phyloP scores from a whole-genome alignment of 2,888 invertebrate genomes.

The Antitype chi region DNA sequence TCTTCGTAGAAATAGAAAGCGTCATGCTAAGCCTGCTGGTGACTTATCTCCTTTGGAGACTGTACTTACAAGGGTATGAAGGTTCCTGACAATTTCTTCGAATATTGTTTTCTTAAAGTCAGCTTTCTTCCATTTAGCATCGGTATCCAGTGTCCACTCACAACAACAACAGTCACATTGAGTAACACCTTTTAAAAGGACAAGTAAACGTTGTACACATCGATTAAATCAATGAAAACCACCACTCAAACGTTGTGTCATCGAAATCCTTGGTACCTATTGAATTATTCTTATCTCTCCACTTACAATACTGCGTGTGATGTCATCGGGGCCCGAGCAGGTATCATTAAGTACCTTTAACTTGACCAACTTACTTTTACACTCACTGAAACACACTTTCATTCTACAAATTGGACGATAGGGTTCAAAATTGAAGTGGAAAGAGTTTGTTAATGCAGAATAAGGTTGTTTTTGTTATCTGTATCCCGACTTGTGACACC shows the following conservation, averaged over 20 bases:
- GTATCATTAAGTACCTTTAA: constrained; percentile 83
- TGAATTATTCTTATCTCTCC: constrained; percentile 81
- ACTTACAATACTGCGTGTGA: constrained; percentile 82
- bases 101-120: background rate
- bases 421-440: constrained; percentile 53
- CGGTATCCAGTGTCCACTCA: background rate
- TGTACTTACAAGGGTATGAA: background rate
- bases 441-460: constrained; percentile 11
- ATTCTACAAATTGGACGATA: constrained; percentile 13
- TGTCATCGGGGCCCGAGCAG: constrained; percentile 80
- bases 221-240: constrained; percentile 68
- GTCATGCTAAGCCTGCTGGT: no score
- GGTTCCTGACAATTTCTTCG: background rate
- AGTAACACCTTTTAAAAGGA: constrained; percentile 38
- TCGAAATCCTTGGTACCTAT: constrained; percentile 78
- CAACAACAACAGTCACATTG: background rate
- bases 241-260: constrained; percentile 75
- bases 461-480: constrained; percentile 76
- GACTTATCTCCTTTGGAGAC: no score
- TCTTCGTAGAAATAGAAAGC: no score
- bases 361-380: constrained; percentile 61
- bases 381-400: background rate
- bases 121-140: background rate
- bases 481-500: constrained; percentile 80
- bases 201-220: constrained; percentile 57